A percentile compares a stretch with the other conserved stretches of the same genome.
These are phyloP conservation scores for Bactericera cockerelli DNA, from an alignment of 1,140 invertebrate genomes.

Conservation along the genomic window DNA sequence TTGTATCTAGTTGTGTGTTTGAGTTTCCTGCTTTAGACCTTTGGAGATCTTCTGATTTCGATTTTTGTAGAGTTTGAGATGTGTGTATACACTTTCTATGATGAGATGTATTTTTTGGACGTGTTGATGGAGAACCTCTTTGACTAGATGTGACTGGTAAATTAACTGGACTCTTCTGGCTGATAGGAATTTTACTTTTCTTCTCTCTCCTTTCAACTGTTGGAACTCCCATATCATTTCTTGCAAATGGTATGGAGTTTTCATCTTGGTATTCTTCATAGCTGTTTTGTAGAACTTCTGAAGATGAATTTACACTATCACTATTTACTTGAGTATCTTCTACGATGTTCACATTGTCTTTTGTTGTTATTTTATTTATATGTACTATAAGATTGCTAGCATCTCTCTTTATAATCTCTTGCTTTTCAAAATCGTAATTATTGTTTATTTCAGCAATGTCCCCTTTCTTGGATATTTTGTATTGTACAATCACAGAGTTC, in stretches of 20 bases:
- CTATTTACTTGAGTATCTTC: neutral
- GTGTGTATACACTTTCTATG: neutral
- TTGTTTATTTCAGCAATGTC: slow-evolving; percentile 23
- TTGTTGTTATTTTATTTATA: slow-evolving; percentile 3
- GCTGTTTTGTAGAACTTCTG: neutral
- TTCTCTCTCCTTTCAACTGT: slow-evolving; percentile 4
- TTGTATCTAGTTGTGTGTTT: slow-evolving; percentile 33
- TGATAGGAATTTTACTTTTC: neutral
- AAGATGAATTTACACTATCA: too few relatives aligned
- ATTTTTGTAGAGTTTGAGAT: neutral
- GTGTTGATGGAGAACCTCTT: slow-evolving; percentile 4
- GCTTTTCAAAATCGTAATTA: slow-evolving; percentile 8
- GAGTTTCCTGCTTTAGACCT: slow-evolving; percentile 22
- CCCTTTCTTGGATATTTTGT: slow-evolving; percentile 25
- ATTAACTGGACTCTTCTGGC: neutral
- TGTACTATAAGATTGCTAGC: neutral
- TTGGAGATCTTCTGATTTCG: neutral
- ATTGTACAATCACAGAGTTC: slow-evolving; percentile 24
- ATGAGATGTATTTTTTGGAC: slow-evolving; percentile 2
- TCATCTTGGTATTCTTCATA: neutral
- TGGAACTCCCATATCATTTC: neutral
- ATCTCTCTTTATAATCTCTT: slow-evolving; percentile 14
- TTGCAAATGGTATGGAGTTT: neutral
- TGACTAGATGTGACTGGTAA: slow-evolving; percentile 13
- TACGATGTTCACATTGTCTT: neutral